Evolutionary conservation across 2,113 vertebrate species (phyloP).

Genomic region (Campylorhamphus procurvoides): DNA sequence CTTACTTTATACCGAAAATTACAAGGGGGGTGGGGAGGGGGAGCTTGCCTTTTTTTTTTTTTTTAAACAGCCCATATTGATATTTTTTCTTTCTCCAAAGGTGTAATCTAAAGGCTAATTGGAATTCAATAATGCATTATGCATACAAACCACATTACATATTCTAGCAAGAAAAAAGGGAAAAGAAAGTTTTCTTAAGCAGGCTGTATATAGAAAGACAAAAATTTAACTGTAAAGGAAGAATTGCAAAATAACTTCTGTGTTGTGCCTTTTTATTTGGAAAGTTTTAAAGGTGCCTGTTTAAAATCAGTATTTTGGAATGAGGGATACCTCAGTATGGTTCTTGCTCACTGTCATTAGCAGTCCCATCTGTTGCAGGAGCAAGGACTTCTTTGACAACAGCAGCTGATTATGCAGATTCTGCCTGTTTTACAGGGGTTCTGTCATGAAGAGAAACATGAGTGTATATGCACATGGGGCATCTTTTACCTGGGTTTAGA

Average conservation of each 20-base stretch:
- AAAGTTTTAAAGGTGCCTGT: neutral
- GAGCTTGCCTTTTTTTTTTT: neutral
- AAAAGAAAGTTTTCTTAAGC: neutral
- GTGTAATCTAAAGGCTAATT: neutral
- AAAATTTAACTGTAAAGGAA: neutral
- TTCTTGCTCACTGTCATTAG: neutral
- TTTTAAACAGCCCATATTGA: neutral
- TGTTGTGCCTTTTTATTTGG: neutral
- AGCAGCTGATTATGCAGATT: neutral
- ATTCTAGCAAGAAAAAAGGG: neutral
- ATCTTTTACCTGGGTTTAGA: neutral
- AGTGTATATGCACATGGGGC: fast-evolving
- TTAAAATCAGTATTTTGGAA: neutral
- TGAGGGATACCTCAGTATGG: neutral
- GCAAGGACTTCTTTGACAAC: neutral
- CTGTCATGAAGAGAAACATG: neutral
- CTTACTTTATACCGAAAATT: neutral
- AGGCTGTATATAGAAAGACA: neutral
- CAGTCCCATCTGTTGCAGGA: neutral
- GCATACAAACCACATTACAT: neutral
- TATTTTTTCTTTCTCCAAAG: neutral
- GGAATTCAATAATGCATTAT: neutral
- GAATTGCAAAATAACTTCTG: neutral
- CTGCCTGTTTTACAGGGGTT: neutral
- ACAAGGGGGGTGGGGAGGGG: neutral